Evolutionary conservation across 92 coral and sea anemone species (phyloP), one percentile per base, ranked within the genome.

Genomic region (Epizoanthus scotinus): DNA sequence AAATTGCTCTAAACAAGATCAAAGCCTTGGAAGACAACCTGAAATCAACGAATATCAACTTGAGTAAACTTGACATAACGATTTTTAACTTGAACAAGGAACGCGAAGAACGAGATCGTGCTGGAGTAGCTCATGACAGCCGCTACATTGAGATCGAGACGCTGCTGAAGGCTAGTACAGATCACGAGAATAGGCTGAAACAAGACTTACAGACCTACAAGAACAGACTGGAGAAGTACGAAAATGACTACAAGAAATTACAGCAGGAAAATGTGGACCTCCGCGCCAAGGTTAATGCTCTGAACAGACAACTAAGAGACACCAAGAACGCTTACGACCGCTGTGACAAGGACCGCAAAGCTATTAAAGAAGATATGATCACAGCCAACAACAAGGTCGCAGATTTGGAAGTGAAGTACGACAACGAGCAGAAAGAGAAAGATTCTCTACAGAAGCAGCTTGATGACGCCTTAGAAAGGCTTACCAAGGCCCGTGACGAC

Each of bases 121-220:
- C 90, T 59, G 87, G 94, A 54, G 78, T 89, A 54, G 87, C 87
- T 29, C 94, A 90, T 70, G 97, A 92, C 47, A 90, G 92, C 2
- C 97, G 91, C 55, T 92, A 92, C 78, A 79, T 87, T 56, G 92
- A 92, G 81, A 92, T 92, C 44, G 97, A 92, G 66, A 90, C 94
- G 17, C 88, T 92, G 18, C 91, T 90, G 83, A 92, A 90, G 83
- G 94, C 94, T 7, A 87, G 90, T 61, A 89, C 89, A 70, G 97
- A 92, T 61, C 91, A 87, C 53, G 97, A 90, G 68, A 90, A 88
- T 86, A 88, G 97, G 36, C 65, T 82, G 62, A 92, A 92, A 71
- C 97, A 87, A 62, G 97, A 92, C 67, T 62, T 92, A 12, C 94
- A 90, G 81, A 73, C 94, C 62, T 85, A 83, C 59, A 92, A 92